Base-by-base conservation (phyloP, 35 echinoderm and acorn worm genomes). In the Stichopus chloronotus region DNA sequence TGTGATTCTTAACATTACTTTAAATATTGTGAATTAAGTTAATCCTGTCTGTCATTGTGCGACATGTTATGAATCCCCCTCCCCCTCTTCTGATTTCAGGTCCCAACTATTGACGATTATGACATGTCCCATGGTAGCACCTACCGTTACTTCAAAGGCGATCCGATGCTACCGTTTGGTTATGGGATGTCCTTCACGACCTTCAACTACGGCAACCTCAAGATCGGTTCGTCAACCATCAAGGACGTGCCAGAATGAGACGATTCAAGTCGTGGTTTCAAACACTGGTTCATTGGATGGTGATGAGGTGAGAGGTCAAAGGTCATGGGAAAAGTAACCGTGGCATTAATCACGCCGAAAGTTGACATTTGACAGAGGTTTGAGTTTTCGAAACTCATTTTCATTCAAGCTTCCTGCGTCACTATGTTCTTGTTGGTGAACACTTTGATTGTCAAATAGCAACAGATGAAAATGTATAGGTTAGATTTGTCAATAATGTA, bases 141-240 rank as follows among this genome's bases (percentile, higher is more conserved):
- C 12, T 94, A 94, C 60, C 88, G 93, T 55, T 94, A 91, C 78
- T 94, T 91, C 65, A 72, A 25, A 9, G 88, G 79, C 3, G 72
- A 91, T 4, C 93, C 93, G 6, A 52, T 94, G 21, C 52, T 91
- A 25, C 84, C 84, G 52, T 94, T 94, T 84, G 93, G 93, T 14
- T 94, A 91, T 61, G 93, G 93, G 53, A 72, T 94, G 25, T 94
- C 93, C 53, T 94, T 91, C 55, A 84, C 93, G 5, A 86, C 20
- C 43, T 94, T 94, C 79, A 82, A 43, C 17, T 94, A 94, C 79
- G 74, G 43, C 56, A 57, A 79, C 52, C 56, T 94, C 3, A 24
- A 52, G 12, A 59, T 94, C 10, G 22, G 14, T n/a, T 54, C 88
- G 11, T 5, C 78, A 0, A 76, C 78, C 14, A 55, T 91, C 23